These are phyloP conservation scores for Polia nebulosa DNA, from an alignment of 2,888 invertebrate genomes.

Conservation along the genomic window DNA sequence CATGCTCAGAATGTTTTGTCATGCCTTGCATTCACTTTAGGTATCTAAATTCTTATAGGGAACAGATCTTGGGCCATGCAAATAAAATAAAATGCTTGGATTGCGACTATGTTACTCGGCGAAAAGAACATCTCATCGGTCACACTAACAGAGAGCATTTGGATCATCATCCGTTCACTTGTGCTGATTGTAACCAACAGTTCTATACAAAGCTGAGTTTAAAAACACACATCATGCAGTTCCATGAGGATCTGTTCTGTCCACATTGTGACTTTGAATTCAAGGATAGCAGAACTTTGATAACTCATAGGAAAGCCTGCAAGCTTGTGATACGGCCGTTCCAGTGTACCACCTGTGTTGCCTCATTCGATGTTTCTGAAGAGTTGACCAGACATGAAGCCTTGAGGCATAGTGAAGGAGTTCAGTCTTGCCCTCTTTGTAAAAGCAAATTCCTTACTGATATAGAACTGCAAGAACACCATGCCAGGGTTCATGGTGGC, in stretches of 20 bases:
- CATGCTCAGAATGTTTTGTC: slow-evolving; percentile 74
- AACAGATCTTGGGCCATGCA: slow-evolving; percentile 72
- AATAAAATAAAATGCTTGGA: slow-evolving; percentile 74
- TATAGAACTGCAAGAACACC: slow-evolving; percentile 72
- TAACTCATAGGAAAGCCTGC: slow-evolving; percentile 71
- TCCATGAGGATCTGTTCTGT: slow-evolving; percentile 74
- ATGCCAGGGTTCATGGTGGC: slow-evolving; percentile 73
- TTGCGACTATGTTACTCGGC: slow-evolving; percentile 76
- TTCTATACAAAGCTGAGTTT: slow-evolving; percentile 78
- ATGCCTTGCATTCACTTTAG: slow-evolving; percentile 77
- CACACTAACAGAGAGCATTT: slow-evolving; percentile 80
- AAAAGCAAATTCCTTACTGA: slow-evolving; percentile 72
- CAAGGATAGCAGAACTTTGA: slow-evolving; percentile 64
- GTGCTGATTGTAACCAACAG: slow-evolving; percentile 75
- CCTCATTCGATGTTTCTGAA: slow-evolving; percentile 72
- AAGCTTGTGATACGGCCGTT: slow-evolving; percentile 65
- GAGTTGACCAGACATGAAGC: slow-evolving; percentile 70
- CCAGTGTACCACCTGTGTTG: slow-evolving; percentile 71
- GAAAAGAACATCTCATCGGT: slow-evolving; percentile 75
- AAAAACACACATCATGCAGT: slow-evolving; percentile 74
- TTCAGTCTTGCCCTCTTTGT: slow-evolving; percentile 73
- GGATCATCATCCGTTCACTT: slow-evolving; percentile 78
- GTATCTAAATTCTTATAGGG: slow-evolving; percentile 75
- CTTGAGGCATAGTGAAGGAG: slow-evolving; percentile 70
- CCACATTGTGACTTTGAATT: slow-evolving; percentile 76